Evolutionary conservation across 2,113 vertebrate genomes (phyloP).

Genomic region (Ginglymostoma cirratum): DNA sequence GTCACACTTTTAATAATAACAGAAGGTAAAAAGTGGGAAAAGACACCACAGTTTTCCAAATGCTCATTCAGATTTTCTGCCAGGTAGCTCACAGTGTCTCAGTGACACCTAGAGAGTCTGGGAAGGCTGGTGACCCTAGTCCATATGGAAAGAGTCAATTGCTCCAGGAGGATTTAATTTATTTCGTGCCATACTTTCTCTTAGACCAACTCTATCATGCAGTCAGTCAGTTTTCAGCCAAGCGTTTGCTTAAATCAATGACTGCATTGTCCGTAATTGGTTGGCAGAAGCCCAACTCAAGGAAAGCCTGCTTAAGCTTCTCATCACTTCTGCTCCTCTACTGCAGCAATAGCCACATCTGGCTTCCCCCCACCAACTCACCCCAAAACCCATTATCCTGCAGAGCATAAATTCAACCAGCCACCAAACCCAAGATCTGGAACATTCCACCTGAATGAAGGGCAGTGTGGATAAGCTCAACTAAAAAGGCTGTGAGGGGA

Average conservation of each 20-base stretch:
- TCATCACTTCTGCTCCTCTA: background rate
- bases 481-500: background rate
- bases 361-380: background rate
- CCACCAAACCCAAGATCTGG: background rate
- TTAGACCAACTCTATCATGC: background rate
- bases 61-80: background rate
- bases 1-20: background rate
- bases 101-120: background rate
- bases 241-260: background rate
- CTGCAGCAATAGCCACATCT: background rate
- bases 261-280: background rate
- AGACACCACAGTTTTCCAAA: background rate
- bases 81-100: background rate
- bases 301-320: background rate
- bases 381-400: background rate
- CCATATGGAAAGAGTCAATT: background rate
- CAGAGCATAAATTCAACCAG: background rate
- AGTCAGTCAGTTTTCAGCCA: background rate
- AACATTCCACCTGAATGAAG: background rate
- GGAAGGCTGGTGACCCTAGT: background rate
- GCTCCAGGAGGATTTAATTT: background rate
- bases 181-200: background rate
- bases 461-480: background rate
- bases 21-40: background rate
- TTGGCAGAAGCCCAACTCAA: background rate